A percentile compares a stretch with the other conserved stretches of the same genome.
phyloP scores from a whole-genome alignment of 2,797 vertebrate genomes.

The Myripristis murdjan region DNA sequence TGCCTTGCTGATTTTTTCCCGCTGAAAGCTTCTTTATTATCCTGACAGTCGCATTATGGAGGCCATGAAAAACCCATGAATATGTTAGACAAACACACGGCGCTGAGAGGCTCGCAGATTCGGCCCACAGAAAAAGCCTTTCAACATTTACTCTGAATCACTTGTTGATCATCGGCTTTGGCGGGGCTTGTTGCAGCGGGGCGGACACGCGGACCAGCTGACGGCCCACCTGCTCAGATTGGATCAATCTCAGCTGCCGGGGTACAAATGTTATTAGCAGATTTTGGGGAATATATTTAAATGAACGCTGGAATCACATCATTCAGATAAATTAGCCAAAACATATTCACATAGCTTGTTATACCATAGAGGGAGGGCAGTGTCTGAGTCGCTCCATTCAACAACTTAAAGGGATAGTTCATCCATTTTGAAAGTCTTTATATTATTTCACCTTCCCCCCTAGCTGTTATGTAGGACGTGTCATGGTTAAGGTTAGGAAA shows the following conservation, averaged over 20 bases:
- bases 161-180: slow-evolving; percentile 23
- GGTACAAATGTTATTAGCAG: slow-evolving; percentile 23
- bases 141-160: slow-evolving; percentile 42
- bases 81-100: slow-evolving; percentile 50
- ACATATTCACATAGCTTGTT: too few species aligned
- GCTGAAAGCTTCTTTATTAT: slow-evolving; percentile 66
- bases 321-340: too few species aligned
- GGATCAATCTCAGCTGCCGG: slow-evolving; percentile 34
- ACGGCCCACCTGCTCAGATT: slow-evolving; percentile 20
- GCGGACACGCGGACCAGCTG: slow-evolving; percentile 8
- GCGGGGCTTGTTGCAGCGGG: neutral
- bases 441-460: too few species aligned
- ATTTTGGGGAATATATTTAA: slow-evolving; percentile 18
- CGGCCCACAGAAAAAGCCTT: slow-evolving; percentile 1
- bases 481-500: too few species aligned
- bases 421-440: too few species aligned
- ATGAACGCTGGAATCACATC: too few species aligned
- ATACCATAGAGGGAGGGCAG: too few species aligned
- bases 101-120: slow-evolving; percentile 25
- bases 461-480: too few species aligned
- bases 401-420: too few species aligned
- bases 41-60: slow-evolving; percentile 71
- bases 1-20: slow-evolving; percentile 67
- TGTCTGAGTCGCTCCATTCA: too few species aligned
- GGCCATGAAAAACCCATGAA: slow-evolving; percentile 55